Percentiles rank a stretch among this genome's conserved stretches.
Conservation (phyloP, 2,113 vertebrate genomes). For the Hemibagrus wyckioides region DNA sequence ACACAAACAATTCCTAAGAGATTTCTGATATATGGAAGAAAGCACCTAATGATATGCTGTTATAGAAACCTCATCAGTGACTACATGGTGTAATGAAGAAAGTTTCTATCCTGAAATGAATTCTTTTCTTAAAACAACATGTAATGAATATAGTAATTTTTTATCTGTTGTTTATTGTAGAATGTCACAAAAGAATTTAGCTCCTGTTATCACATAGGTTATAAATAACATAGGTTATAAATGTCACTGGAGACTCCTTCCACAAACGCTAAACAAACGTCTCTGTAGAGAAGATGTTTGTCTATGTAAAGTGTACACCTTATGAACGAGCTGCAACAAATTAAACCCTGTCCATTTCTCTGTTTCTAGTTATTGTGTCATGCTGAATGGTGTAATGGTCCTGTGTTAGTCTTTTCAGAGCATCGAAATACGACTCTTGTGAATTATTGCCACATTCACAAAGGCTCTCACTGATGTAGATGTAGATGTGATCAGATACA, state of each 20-base stretch:
- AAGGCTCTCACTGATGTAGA: background rate
- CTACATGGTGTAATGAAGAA: too few relatives aligned
- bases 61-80: background rate
- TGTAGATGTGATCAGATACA: conserved; percentile 21
- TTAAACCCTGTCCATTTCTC: background rate
- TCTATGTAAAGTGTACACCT: background rate
- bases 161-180: background rate
- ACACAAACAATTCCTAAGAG: too few relatives aligned
- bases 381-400: background rate
- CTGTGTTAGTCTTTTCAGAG: conserved; percentile 14
- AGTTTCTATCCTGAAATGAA: background rate
- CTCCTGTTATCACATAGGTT: background rate
- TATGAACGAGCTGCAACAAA: background rate
- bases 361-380: background rate
- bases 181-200: background rate
- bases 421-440: conserved; percentile 15
- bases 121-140: background rate
- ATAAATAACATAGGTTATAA: background rate
- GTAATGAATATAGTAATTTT: background rate
- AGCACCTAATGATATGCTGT: background rate
- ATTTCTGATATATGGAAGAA: background rate
- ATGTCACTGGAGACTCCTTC: background rate
- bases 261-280: background rate
- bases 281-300: background rate
- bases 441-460: background rate